phyloP scores from a whole-genome alignment of 2,113 vertebrate species.

The Hylia prasina region DNA sequence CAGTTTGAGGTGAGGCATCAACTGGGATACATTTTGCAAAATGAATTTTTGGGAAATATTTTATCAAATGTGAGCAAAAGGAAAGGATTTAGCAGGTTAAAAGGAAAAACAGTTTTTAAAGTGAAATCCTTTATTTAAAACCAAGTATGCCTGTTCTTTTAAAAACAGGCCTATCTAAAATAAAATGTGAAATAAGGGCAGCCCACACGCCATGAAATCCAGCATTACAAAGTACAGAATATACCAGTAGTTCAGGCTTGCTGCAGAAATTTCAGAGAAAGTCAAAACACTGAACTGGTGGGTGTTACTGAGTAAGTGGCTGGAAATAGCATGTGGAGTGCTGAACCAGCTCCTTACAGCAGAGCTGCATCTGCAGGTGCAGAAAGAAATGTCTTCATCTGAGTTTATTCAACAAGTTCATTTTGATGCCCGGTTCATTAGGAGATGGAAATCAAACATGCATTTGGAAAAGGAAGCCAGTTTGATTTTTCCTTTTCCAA shows the following conservation, averaged over 20 bases:
- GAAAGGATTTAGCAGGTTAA: not conserved
- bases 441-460: not conserved
- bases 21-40: not conserved
- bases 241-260: not conserved
- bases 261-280: constrained; percentile 45
- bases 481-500: not conserved
- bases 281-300: constrained; percentile 17
- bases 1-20: not conserved
- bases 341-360: constrained; percentile 19
- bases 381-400: constrained; percentile 18
- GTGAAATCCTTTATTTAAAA: not conserved
- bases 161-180: not conserved
- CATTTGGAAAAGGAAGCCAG: not conserved
- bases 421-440: not conserved
- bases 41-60: not conserved
- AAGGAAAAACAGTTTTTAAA: not conserved
- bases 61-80: not conserved
- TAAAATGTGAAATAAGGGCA: constrained; percentile 18
- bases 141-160: not conserved
- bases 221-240: not conserved
- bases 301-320: not conserved
- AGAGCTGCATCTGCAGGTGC: constrained; percentile 25
- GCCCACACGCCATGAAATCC: not conserved
- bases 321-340: not conserved
- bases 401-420: constrained; percentile 27